These are phyloP conservation scores for Erebia ligea DNA, from an alignment of 2,888 invertebrate species.

Conservation along the genomic window DNA sequence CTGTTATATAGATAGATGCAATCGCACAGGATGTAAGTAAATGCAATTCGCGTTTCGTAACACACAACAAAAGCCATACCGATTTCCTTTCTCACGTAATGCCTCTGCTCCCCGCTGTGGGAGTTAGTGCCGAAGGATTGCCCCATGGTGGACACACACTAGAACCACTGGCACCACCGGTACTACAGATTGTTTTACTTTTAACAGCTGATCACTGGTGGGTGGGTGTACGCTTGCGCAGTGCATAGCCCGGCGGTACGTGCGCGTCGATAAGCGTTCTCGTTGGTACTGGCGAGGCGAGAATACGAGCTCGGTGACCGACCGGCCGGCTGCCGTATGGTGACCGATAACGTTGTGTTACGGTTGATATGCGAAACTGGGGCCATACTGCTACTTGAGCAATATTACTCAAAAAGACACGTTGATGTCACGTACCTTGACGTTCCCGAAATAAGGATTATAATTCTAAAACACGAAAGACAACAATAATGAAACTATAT, in stretches of 20 bases:
- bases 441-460: no score
- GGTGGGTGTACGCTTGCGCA: constrained; percentile 60
- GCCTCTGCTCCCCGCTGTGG: constrained; percentile 72
- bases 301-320: constrained; percentile 38
- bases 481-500: no score
- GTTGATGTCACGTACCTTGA: no score
- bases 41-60: constrained; percentile 20
- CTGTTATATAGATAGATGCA: neutral
- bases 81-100: constrained; percentile 75
- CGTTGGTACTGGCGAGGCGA: constrained; percentile 36
- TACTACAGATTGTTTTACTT: constrained; percentile 30
- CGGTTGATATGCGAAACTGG: neutral
- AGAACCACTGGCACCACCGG: constrained; percentile 28
- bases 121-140: constrained; percentile 79
- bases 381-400: neutral
- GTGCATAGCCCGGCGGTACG: constrained; percentile 45
- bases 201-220: constrained; percentile 61
- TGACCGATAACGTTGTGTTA: constrained; percentile 49
- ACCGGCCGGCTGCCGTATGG: constrained; percentile 34
- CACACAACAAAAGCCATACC: constrained; percentile 55
- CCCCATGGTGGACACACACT: constrained; percentile 70
- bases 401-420: no score
- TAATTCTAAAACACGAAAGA: no score
- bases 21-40: constrained; percentile 3
- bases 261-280: constrained; percentile 38